These are phyloP conservation scores for Dicerorhinus sumatrensis DNA, from an alignment of 2,113 vertebrate genomes.

Conservation along the genomic window DNA sequence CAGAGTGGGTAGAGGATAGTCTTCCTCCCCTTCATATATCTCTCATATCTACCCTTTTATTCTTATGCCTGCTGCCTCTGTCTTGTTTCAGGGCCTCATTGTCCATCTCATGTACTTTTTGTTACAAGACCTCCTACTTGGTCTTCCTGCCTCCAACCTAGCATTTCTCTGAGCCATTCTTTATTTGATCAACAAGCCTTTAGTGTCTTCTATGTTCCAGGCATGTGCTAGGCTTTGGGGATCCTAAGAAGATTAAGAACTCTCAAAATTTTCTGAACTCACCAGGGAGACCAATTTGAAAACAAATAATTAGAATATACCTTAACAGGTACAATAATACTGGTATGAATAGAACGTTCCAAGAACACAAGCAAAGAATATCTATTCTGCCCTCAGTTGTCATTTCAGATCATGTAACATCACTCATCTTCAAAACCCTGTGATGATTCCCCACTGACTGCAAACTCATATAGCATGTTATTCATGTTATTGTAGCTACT, in stretches of 20 bases:
- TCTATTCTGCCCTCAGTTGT: neutral
- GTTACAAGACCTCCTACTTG: neutral
- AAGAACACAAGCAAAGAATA: neutral
- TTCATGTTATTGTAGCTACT: neutral
- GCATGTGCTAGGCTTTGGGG: neutral
- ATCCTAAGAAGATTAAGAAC: neutral
- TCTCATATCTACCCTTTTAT: neutral
- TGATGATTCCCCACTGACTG: neutral
- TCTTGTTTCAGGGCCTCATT: neutral
- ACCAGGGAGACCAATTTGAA: neutral
- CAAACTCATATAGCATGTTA: neutral
- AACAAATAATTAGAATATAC: neutral
- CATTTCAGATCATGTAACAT: neutral
- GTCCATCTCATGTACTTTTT: neutral
- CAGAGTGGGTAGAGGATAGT: too few relatives aligned
- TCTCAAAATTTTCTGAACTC: neutral
- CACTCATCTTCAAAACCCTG: neutral
- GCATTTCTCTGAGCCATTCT: neutral
- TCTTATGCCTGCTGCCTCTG: neutral
- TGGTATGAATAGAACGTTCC: neutral
- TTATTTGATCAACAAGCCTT: neutral
- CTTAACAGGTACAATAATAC: neutral
- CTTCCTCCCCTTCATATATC: too few relatives aligned
- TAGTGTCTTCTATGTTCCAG: neutral
- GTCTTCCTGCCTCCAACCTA: neutral